Evolutionary conservation across 1,140 invertebrate genomes (phyloP), one percentile per base, ranked within the genome.

Genomic region (Lepeophtheirus salmonis): DNA sequence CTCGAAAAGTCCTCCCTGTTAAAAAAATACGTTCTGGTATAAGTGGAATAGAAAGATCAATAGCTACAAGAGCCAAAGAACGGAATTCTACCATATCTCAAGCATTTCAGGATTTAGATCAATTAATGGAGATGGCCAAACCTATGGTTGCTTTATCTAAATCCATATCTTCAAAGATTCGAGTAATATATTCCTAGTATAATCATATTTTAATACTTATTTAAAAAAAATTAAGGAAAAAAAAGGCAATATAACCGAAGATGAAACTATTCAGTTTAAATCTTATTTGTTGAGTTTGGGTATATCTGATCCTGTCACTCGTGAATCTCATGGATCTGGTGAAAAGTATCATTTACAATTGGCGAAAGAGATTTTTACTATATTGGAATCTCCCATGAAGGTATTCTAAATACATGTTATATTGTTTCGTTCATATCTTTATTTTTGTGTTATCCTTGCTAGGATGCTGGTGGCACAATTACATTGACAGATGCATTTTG

Each of bases 241-340:
- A 68, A 87, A 95, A 76, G 91, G 89, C 22, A 87, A 91, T 67
- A 89, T 96, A 63, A 92, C 89, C 12, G 89, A 96, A 70, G 94
- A 97, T 76, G 95, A 98, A 75, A 97, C 92, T 6, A 78, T 96
- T 14, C 79, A 82, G 65, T 97, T 98, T 67, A 95, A 97, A 70
- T 86, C 90, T 0, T 94, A 97, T 69, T 73, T 98, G 41, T 78
- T 98, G 70, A 95, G 89, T 71, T 78, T 98, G 64, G 94, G 94
- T 66, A 92, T 98, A 64, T 87, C 91, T 67, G 90, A 97, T 77
- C 92, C 92, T 17, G 92, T 97, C 0, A 65, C 64, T 1, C 30
- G 64, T 24, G 63, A 63, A 23, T 55, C 63, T 14, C 26, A 41
- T 18, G 55, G 55, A 16, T 26, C 3, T 2, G 22, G 23, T 12